phyloP scores from a whole-genome alignment of 1,140 invertebrate genomes.

The Formica exsecta region DNA sequence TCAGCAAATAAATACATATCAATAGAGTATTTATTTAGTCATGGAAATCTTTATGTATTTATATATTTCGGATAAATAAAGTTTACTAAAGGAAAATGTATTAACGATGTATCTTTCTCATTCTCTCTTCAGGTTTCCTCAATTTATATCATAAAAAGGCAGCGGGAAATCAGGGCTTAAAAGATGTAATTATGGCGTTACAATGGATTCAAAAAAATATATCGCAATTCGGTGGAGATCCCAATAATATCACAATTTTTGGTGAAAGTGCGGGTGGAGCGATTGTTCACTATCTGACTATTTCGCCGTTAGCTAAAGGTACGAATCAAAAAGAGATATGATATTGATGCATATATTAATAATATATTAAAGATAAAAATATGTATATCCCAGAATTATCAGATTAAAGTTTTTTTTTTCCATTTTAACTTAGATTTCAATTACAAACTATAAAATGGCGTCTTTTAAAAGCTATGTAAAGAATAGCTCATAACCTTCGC shows the following conservation, averaged over 20 bases:
- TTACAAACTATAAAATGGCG: no score
- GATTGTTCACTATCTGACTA: constrained; percentile 83
- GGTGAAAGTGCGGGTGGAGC: constrained; percentile 87
- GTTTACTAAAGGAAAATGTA: no score
- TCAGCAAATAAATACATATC: no score
- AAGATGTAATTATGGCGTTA: constrained; percentile 85
- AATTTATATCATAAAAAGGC: constrained; percentile 87
- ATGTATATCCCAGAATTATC: no score
- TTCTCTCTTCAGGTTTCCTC: constrained; percentile 85
- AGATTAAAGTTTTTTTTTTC: no score
- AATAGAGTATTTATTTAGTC: no score
- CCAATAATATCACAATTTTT: constrained; percentile 85
- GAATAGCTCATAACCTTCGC: background rate
- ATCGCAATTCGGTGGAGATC: constrained; percentile 78
- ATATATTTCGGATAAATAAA: no score
- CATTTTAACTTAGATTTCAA: no score
- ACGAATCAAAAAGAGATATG: background rate
- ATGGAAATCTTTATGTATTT: no score
- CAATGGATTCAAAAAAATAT: constrained; percentile 85
- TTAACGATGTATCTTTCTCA: background rate
- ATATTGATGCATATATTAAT: no score
- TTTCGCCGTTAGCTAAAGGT: constrained; percentile 78
- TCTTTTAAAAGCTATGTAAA: background rate
- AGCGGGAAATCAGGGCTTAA: constrained; percentile 90
- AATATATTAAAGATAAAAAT: no score